phyloP scores from a whole-genome alignment of 92 coral and sea anemone species.

The Pocillopora grandis region DNA sequence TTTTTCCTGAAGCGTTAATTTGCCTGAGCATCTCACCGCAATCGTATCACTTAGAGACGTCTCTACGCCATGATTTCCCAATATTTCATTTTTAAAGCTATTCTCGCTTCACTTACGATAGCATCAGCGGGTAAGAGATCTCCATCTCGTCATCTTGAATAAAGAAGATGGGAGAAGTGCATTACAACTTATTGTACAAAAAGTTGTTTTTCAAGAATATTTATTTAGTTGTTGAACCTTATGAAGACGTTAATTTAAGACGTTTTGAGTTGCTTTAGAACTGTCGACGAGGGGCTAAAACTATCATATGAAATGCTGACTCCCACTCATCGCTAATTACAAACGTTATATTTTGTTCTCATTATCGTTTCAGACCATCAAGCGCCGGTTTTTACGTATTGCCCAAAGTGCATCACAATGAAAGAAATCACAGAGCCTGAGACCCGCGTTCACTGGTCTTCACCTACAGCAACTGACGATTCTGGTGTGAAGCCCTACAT shows the following conservation, averaged over 20 bases:
- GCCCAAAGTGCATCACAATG: conserved; percentile 60
- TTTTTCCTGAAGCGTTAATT: not conserved
- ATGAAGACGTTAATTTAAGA: no score
- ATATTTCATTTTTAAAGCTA: not conserved
- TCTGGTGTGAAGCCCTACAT: conserved; percentile 62
- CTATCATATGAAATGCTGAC: no score
- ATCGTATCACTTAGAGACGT: not conserved
- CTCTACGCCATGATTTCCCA: not conserved
- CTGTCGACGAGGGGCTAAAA: no score
- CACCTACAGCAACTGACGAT: conserved; percentile 67
- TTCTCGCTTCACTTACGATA: not conserved
- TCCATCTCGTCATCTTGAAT: no score
- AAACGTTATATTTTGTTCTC: no score
- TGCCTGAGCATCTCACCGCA: not conserved
- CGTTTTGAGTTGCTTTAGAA: no score
- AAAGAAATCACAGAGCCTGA: not conserved
- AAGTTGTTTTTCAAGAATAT: no score
- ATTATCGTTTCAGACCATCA: conserved; percentile 43
- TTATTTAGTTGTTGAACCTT: no score
- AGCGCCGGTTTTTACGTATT: conserved; percentile 67
- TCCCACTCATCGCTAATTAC: no score
- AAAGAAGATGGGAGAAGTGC: no score
- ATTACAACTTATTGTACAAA: no score
- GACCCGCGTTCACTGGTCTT: conserved; percentile 63
- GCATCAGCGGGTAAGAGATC: not conserved